Evolutionary conservation across 2,888 invertebrate species (phyloP), one percentile per base, ranked within the genome.

Genomic region (Cynaeus angustus): DNA sequence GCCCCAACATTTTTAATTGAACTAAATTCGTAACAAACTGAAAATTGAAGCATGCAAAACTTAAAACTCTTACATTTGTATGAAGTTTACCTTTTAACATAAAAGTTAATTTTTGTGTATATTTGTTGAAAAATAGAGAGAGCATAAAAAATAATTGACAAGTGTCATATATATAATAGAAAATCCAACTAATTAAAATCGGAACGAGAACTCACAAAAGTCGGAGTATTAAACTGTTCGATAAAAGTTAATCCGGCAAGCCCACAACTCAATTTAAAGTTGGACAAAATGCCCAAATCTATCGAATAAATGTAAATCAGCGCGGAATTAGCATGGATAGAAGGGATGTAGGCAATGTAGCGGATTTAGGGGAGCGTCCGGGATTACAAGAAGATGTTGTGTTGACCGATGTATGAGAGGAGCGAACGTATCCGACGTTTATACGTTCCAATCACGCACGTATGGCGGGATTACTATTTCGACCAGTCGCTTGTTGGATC

Each of bases 401-500:
- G 72, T 76, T 73, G 74, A 74, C 75, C 75, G 75, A 79, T 76
- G 75, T 75, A 78, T 74, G 74, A 74, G 76, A 71, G 62, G 75
- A 72, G 70, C 69, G 67, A 76, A 71, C 72, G 76, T 73, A 76
- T 77, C 76, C 73, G 76, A 79, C 78, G 77, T 78, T 80, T 80
- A 80, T 79, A 74, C 73, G 77, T 79, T 79, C 79, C 79, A 80
- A 79, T 80, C 80, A 80, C 80, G 79, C 77, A 77, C 79, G 74
- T 73, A 74, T 75, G 72, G 73, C 74, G 71, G 77, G 77, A 79
- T 79, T 79, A 78, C 77, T 72, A 74, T 58, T 66, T 45, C 30
- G 66, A 74, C 75, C 70, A 72, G 72, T 71, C 72, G 72, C 72
- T 73, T 74, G 72, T 71, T 74, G 77, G 78, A 77, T 78, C 78